Base-by-base conservation (phyloP, 2,888 invertebrate species). In the Desoria tigrina region DNA sequence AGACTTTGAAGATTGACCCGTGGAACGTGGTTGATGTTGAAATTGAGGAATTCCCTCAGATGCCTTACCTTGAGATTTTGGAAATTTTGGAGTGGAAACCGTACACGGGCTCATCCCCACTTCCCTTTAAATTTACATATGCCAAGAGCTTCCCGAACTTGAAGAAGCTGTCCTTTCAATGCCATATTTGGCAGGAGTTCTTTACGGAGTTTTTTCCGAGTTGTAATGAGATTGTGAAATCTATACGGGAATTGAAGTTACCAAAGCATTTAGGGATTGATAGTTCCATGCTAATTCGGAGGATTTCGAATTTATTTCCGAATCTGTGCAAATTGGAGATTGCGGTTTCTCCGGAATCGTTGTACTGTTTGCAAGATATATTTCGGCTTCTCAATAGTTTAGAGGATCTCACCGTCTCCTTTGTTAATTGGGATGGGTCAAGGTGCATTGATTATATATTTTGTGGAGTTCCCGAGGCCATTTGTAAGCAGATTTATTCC, bases 401-500 rank as follows among this genome's bases (percentile, higher is more conserved):
- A 42, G 67, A 68, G 28, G 67, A 63, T 42, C 54, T 68, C 21
- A 57, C 63, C 50, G 64, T 68, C 27, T 64, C 42, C 27, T 68
- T 68, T 64, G 28, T 68, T 9, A 55, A 62, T 42, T 62, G 62
- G 32, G 50, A 42, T 42, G 54, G 39, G 37, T 63, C 55, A 28
- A 55, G 55, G 49, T 68, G 67, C 55, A 68, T 68, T 45, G 67
- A 68, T 57, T 68, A 64, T 50, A 58, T 68, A 59, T 59, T 68
- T 57, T 64, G 63, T 53, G 67, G 67, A n/a, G 57, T 68, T 56
- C 63, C 63, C 53, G 67, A 68, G 64, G 61, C 42, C 18, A 61
- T 61, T 32, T 68, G 67, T 42, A 64, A 53, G 28, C 54, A 50
- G 54, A 68, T 68, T 64, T 68, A 68, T 64, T 63, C 67, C n/a